Conservation (phyloP, 2,797 vertebrate species). For the Oryzias dopingdopingensis region DNA sequence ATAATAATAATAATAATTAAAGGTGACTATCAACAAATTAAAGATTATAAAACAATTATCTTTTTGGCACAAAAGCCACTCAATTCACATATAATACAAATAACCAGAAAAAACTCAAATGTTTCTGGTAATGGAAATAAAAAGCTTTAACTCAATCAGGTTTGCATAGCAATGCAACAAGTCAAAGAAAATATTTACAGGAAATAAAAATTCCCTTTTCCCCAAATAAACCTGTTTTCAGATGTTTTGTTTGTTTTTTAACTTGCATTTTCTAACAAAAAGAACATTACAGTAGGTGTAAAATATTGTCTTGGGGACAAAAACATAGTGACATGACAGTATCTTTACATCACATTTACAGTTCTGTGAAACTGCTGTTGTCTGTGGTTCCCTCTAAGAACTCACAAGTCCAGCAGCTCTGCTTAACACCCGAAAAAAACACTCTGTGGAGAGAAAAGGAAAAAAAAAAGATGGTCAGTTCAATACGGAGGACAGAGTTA, state of each 20-base stretch:
- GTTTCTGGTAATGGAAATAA: conserved; percentile 81
- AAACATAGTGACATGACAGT: conserved; percentile 93
- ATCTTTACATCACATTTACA: conserved; percentile 99
- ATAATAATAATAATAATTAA: conserved; percentile 81
- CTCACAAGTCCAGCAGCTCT: conserved; percentile 87
- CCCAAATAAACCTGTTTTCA: conserved; percentile 72
- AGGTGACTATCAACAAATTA: conserved; percentile 83
- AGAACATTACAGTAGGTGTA: conserved; percentile 87
- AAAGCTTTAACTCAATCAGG: conserved; percentile 87
- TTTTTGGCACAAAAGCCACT: conserved; percentile 97
- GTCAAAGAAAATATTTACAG: conserved; percentile 95
- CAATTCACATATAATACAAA: conserved; percentile 99
- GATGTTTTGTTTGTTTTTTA: conserved; percentile 57
- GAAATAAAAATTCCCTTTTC: conserved; percentile 83
- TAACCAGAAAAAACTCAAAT: conserved; percentile 90
- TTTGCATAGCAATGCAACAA: conserved; percentile 99
- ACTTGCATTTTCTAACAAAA: conserved; percentile 85
- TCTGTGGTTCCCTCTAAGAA: conserved; percentile 73
- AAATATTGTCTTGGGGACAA: conserved; percentile 83
- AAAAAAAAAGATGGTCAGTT: not conserved
- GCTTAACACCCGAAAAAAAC: conserved; percentile 65
- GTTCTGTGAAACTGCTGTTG: conserved; percentile 72
- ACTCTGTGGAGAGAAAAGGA: conserved; percentile 80
- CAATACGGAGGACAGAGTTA: not conserved
- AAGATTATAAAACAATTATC: conserved; percentile 92